phyloP scores from a whole-genome alignment of 2,113 vertebrate species.

The Rousettus leschenaultii region DNA sequence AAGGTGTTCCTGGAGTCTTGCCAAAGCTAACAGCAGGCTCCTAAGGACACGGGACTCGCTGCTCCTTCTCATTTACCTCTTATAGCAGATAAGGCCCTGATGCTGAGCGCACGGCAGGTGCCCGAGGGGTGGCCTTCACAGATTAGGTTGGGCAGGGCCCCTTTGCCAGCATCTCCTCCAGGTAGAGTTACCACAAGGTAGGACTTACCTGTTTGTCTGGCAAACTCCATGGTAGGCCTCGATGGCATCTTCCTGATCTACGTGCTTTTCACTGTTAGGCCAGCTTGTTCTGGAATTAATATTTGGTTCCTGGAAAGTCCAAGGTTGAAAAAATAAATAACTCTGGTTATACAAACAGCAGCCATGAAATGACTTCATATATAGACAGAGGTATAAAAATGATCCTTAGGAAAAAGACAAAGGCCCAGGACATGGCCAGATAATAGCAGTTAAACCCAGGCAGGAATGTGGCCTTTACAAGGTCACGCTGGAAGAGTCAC shows the following conservation, averaged over 20 bases:
- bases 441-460: not conserved
- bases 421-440: not conserved
- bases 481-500: not conserved
- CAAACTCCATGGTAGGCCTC: slow-evolving; percentile 87
- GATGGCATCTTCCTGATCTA: slow-evolving; percentile 85
- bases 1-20: not conserved
- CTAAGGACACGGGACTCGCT: not conserved
- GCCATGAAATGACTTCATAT: not conserved
- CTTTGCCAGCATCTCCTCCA: fast-evolving
- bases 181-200: fast-evolving
- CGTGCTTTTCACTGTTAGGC: slow-evolving; percentile 84
- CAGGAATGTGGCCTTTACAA: not conserved
- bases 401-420: not conserved
- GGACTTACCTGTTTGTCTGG: slow-evolving; percentile 89
- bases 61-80: not conserved
- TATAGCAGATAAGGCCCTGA: not conserved
- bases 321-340: not conserved
- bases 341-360: not conserved
- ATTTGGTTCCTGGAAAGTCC: slow-evolving; percentile 71
- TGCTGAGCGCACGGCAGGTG: fast-evolving
- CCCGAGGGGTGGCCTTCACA: fast-evolving
- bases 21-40: not conserved
- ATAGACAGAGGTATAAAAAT: not conserved
- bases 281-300: slow-evolving; percentile 71
- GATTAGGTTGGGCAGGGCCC: not conserved